Evolutionary conservation across 2,797 vertebrate species (phyloP).

Genomic region (Aselliscus stoliczkanus): DNA sequence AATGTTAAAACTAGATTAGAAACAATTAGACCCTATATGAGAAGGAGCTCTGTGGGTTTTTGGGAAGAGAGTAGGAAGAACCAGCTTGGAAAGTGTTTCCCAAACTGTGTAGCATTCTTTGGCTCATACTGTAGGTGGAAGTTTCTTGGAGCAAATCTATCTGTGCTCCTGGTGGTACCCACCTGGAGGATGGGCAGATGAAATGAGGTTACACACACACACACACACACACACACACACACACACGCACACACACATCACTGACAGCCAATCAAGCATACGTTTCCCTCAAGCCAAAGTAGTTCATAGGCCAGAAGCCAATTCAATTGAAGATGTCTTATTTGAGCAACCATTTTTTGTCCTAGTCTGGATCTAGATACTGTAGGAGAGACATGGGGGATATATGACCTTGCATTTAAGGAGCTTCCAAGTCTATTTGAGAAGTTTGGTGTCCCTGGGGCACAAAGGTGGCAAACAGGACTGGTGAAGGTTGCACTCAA

Average conservation of each 20-base stretch:
- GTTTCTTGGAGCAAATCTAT: neutral
- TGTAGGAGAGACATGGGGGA: neutral
- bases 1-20: slow-evolving; percentile 69
- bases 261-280: neutral
- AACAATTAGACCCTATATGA: slow-evolving; percentile 61
- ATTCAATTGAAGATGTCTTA: neutral
- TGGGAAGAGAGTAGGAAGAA: slow-evolving; percentile 36
- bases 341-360: neutral
- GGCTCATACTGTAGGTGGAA: neutral
- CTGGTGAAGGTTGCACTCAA: neutral
- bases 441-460: neutral
- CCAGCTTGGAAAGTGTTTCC: slow-evolving; percentile 42
- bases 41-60: slow-evolving; percentile 57
- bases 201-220: neutral
- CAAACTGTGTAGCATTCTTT: slow-evolving; percentile 16
- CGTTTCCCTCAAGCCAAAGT: neutral
- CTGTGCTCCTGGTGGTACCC: neutral
- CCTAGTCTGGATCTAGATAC: neutral
- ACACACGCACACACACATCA: neutral
- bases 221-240: neutral
- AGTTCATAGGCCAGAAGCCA: neutral
- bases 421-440: neutral
- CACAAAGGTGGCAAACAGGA: neutral
- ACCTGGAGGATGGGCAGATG: neutral
- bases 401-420: neutral